Base-by-base conservation (phyloP, 2,797 vertebrate genomes). In the Phataginus tricuspis region DNA sequence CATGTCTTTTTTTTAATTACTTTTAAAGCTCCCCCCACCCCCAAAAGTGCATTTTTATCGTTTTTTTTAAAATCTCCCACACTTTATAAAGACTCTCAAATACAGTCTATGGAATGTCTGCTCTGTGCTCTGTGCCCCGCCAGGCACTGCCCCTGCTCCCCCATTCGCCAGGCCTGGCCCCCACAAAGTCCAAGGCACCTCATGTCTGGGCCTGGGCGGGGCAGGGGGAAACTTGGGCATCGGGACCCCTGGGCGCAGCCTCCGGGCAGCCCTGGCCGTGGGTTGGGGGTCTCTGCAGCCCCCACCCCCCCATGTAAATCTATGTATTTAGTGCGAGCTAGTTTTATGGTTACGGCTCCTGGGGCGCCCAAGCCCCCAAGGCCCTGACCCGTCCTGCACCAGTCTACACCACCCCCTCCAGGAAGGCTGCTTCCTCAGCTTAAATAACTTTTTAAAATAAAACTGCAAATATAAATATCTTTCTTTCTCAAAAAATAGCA, bases 21-120 rank as follows among this genome's bases (percentile, higher is more conserved):
- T 96, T 97, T 98, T 97, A 98, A 98, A 97, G 96, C 97, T 96
- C 96, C 97, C 96, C 97, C 97, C 97, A 61, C 97, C 98, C 98
- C 97, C 97, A 25, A 97, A 98, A 98, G 98, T 98, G 98, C 98
- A 98, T 98, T 98, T 98, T 96, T 97, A 97, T 97, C 97, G 82
- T 92, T 61, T 71, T 75, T 88, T 96, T 97, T 91, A 63, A 9
- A 79, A 97, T 97, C 97, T 98, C 97, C 97, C 98, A 96, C 97
- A 89, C 85, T 92, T 98, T 98, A 98, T 98, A 98, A 98, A 98
- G 97, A 96, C 98, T 98, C 98, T 98, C 98, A 96, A 89, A 91
- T 98, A 98, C 97, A 98, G 98, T 98, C 97, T 97, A 95, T 98
- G 98, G 98, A 98, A 98, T 98, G 98, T 98, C 97, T 97, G 92